These are phyloP conservation scores for Bombyx mori DNA, from an alignment of 1,140 invertebrate species.

Conservation along the genomic window ASM3026992v2 NC_085110.1:4525001-4525500, in stretches of 20 bases:
- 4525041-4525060: neutral
- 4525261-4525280: neutral
- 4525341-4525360: neutral
- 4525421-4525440: conserved; percentile 49
- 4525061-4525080: conserved; percentile 34
- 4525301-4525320: too few relatives aligned
- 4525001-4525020: conserved; percentile 2
- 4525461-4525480: too few relatives aligned
- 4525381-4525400: conserved; percentile 36
- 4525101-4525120: conserved; percentile 53
- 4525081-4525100: conserved; percentile 35
- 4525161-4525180: conserved; percentile 41
- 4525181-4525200: conserved; percentile 45
- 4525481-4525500: too few relatives aligned
- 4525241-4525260: neutral
- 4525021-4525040: too few relatives aligned
- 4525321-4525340: too few relatives aligned
- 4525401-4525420: conserved; percentile 56
- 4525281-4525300: neutral
- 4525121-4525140: conserved; percentile 59
- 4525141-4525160: conserved; percentile 58
- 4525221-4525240: too few relatives aligned
- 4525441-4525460: conserved; percentile 37
- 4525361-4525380: too few relatives aligned
- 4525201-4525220: too few relatives aligned